Percentiles rank a stretch among this genome's conserved stretches.
Conservation (phyloP, 37 sponge, comb jelly and placozoan species). For the Axinella damicornis region DNA sequence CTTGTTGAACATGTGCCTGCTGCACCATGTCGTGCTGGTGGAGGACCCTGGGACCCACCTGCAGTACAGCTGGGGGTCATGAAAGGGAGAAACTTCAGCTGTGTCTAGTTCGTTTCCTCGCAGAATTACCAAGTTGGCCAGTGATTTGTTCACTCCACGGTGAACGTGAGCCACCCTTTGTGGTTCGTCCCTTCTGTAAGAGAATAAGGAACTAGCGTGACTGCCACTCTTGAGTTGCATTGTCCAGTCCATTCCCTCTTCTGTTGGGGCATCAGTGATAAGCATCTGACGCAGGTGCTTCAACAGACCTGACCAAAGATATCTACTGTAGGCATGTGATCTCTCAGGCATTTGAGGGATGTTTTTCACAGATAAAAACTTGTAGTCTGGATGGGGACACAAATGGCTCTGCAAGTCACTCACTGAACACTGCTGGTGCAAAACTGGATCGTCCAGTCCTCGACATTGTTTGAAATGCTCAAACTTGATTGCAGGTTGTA, state of each 20-base stretch:
- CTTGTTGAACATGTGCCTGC: conserved; percentile 50
- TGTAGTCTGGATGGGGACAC: conserved; percentile 71
- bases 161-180: not conserved
- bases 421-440: conserved; percentile 50
- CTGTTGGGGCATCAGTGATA: conserved; percentile 68
- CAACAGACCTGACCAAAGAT: conserved; percentile 81
- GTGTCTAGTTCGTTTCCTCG: conserved; percentile 65
- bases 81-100: conserved; percentile 24
- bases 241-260: conserved; percentile 87
- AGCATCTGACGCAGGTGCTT: conserved; percentile 88
- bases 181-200: not conserved
- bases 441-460: conserved; percentile 7
- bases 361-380: conserved; percentile 67
- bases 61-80: conserved; percentile 59
- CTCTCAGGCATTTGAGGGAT: conserved; percentile 75
- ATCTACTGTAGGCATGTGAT: conserved; percentile 67
- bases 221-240: not conserved
- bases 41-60: conserved; percentile 11
- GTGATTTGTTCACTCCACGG: conserved; percentile 52
- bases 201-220: not conserved
- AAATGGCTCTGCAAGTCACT: conserved; percentile 66
- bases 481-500: conserved; percentile 60
- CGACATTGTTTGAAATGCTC: conserved; percentile 2
- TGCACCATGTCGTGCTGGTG: conserved; percentile 38
- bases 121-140: conserved; percentile 66